Evolutionary conservation across 2,113 vertebrate genomes (phyloP), one percentile per base, ranked within the genome.

Genomic region (Terrapene triunguis): DNA sequence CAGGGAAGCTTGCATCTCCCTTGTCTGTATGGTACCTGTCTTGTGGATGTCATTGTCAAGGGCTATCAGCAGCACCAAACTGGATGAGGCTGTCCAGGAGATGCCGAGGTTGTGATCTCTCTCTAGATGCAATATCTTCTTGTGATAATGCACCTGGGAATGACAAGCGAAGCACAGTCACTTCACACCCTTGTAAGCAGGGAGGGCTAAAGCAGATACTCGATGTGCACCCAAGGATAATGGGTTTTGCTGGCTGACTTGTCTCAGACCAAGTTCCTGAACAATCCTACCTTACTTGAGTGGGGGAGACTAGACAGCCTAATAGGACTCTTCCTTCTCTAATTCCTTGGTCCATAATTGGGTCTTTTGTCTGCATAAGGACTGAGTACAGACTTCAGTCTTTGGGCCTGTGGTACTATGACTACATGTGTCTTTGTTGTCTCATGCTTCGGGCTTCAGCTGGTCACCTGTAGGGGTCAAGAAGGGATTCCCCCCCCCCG

Each of bases 11-110:
- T 76, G 74, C 5, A 82, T 84, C 16, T n/a, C 9, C 38, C 10
- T 48, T 13, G 0, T 3, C 48, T 87, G 55, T 7, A 8, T 42
- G 7, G 1, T 24, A 1, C 9, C 4, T 0, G 0, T 19, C 16
- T 78, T 5, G 65, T 19, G 65, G 35, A 35, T 3, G 16, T 69
- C 65, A n/a, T 69, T 69, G 38, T 50, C 32, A 0, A 0, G 84
- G 12, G 69, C 47, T 74, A 8, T 35, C 35, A 4, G 74, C 1
- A 1, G n/a, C 17, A 82, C 9, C 38, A 55, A 55, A 10, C 25
- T 10, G 35, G 22, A 38, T 57, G 80, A 82, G 80, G n/a, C 38
- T n/a, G 14, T 3, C n/a, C 47, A 12, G 69, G 14, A 25, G 42
- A 35, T 10, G 29, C 5, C 3, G 8, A 11, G 38, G n/a, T 48